phyloP scores from a whole-genome alignment of 2,113 vertebrate species.

The Cyrtonyx montezumae region DNA sequence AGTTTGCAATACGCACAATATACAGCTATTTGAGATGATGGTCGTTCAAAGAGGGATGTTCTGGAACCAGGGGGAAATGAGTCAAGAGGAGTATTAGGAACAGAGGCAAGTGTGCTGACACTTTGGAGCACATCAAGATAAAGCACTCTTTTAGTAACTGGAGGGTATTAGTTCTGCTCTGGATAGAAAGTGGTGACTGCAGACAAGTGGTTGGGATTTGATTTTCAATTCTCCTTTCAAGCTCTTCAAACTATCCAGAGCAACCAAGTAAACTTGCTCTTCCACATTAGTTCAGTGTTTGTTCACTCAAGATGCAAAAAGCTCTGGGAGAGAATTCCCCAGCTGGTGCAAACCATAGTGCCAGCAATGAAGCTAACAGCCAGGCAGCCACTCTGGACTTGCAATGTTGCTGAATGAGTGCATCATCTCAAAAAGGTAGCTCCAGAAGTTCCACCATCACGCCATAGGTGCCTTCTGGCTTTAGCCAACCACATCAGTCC shows the following conservation, averaged over 20 bases:
- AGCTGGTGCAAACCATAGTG: neutral
- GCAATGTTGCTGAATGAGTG: neutral
- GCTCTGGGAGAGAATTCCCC: neutral
- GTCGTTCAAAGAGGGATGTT: neutral
- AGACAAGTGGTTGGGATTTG: constrained; percentile 7
- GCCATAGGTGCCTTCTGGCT: neutral
- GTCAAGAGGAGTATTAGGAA: neutral
- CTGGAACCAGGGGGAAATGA: neutral
- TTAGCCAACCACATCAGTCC: neutral
- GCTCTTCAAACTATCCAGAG: neutral
- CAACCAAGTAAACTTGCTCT: neutral
- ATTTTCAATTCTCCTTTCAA: constrained; percentile 61
- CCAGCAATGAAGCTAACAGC: neutral
- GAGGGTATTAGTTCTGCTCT: neutral
- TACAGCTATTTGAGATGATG: neutral
- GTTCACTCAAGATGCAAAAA: neutral
- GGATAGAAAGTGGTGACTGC: neutral
- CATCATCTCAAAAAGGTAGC: neutral
- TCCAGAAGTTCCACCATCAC: neutral
- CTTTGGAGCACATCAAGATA: neutral
- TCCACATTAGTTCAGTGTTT: neutral
- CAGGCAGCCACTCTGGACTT: neutral
- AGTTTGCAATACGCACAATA: neutral
- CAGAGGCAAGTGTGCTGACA: neutral
- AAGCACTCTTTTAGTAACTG: neutral